Base-by-base conservation (phyloP, 2,113 vertebrate species). In the Callithrix jacchus region DNA sequence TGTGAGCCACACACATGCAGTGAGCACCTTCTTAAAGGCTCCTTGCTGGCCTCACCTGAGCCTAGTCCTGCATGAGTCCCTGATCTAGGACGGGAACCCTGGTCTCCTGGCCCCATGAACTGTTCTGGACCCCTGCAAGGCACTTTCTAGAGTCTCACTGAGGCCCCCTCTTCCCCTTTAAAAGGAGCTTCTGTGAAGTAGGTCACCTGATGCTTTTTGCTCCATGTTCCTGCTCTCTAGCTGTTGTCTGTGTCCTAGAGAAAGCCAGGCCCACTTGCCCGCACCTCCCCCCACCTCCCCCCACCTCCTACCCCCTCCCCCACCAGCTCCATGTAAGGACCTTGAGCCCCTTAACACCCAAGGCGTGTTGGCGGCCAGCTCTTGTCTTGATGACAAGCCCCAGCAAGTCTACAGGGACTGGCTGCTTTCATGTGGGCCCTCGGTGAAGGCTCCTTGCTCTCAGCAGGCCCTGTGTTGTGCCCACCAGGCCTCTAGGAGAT, bases 401-500 rank as follows among this genome's bases (percentile, higher is more conserved):
- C 66, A 86, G 85, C 8, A 27, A 37, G 90, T 68, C 87, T 61
- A 77, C 40, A 61, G 83, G 85, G 71, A 88, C 0, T 89, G 32
- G 45, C 83, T 20, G 6, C 93, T 97, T 96, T 97, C 68, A 80
- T 89, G 96, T 6, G 35, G 45, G 74, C 64, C 88, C 61, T 58
- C 6, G 11, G 37, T 64, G 40, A 64, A 42, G 42, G 23, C 6
- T 54, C 37, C 64, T 52, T 74, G 82, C 83, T 92, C 93, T 95
- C 93, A 94, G 96, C 96, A 94, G 91, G 93, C 52, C 64, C 47
- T 1, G 0, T 73, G 88, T 54, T 47, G 45, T 91, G n/a, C 96
- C 86, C 83, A 71, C 70, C 93, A 94, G 94, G 83, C 74, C 73
- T 82, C 49, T 2, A 16, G 92, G 66, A 95, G 94, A 93, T 97